Conservation (phyloP, 2,888 invertebrate genomes). For the Tricholauxania praeusta region DNA sequence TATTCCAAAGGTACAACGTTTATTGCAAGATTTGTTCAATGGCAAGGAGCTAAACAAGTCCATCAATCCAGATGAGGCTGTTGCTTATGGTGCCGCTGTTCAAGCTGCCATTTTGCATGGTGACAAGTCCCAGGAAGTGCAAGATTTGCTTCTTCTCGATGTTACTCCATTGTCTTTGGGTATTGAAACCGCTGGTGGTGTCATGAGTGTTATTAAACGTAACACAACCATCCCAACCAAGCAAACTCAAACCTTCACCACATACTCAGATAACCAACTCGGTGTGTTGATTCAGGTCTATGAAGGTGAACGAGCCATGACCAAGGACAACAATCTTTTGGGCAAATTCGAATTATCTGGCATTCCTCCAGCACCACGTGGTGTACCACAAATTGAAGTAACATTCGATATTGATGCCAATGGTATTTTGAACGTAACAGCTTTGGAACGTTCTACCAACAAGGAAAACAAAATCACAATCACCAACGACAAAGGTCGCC, state of each 20-base stretch:
- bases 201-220: constrained; percentile 97
- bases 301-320: constrained; percentile 94
- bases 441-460: constrained; percentile 92
- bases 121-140: constrained; percentile 88
- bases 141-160: constrained; percentile 91
- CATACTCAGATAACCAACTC: constrained; percentile 98
- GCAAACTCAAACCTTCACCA: constrained; percentile 96
- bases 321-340: constrained; percentile 93
- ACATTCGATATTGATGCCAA: constrained; percentile 91
- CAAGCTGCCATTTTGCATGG: constrained; percentile 96
- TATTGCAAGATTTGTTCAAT: constrained; percentile 95
- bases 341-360: constrained; percentile 98
- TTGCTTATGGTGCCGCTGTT: constrained; percentile 96
- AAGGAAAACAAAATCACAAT: constrained; percentile 93
- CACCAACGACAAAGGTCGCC: constrained; percentile 92
- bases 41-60: constrained; percentile 97
- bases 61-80: constrained; percentile 98
- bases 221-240: constrained; percentile 98
- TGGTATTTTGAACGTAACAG: constrained; percentile 96
- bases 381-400: constrained; percentile 89
- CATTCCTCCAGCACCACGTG: constrained; percentile 94
- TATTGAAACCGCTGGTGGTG: constrained; percentile 92
- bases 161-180: constrained; percentile 92
- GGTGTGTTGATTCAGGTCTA: constrained; percentile 93
- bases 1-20: constrained; percentile 97